Evolutionary conservation across 2,888 invertebrate species (phyloP).

Genomic region (Eueremaeus valkanovi): DNA sequence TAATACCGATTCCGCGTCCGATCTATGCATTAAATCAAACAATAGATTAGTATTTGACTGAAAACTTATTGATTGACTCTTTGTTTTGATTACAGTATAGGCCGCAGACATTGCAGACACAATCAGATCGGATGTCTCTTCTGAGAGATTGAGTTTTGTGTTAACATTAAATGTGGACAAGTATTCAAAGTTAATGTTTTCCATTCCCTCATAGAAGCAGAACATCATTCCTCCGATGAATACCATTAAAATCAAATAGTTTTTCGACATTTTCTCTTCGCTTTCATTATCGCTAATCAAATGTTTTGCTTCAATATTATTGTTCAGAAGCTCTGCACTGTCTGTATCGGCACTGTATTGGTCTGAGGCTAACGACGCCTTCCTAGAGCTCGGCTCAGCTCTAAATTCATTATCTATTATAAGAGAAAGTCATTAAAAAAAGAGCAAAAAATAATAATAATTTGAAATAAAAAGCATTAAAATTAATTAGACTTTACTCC

Average conservation of each 20-base stretch:
- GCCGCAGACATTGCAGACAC: conserved; percentile 48
- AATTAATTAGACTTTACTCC: no score
- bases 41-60: background rate
- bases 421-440: background rate
- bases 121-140: conserved; percentile 12
- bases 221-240: conserved; percentile 13
- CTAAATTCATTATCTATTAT: background rate
- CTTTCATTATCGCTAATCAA: background rate
- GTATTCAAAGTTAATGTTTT: conserved; percentile 39
- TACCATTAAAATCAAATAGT: conserved; percentile 12
- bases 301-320: background rate
- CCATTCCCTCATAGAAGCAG: conserved; percentile 39
- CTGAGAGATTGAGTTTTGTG: conserved; percentile 31
- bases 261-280: background rate
- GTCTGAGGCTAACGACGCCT: background rate
- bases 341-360: background rate
- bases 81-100: conserved; percentile 22
- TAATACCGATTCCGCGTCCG: conserved; percentile 51
- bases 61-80: background rate
- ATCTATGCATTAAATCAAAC: background rate
- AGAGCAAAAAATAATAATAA: background rate
- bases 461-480: no score
- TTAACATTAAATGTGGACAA: conserved; percentile 35
- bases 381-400: background rate
- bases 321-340: conserved; percentile 9